Conservation (phyloP, 1,140 invertebrate genomes). For the Diprion similis region DNA sequence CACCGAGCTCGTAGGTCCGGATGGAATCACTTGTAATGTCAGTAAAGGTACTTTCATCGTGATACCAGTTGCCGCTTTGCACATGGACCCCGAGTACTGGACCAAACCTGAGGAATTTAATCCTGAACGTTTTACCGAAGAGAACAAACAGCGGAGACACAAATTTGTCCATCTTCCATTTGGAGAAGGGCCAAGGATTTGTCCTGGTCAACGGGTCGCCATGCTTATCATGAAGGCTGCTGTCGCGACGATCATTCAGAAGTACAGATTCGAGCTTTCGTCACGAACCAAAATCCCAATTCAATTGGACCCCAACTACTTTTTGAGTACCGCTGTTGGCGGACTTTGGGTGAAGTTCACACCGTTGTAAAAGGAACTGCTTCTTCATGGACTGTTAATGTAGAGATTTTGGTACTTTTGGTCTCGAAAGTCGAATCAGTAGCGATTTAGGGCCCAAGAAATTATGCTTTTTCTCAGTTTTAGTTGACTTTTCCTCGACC, state of each 20-base stretch:
- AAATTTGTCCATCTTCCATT: slow-evolving; percentile 65
- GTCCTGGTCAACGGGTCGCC: slow-evolving; percentile 62
- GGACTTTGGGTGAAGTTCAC: slow-evolving; percentile 27
- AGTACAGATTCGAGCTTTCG: slow-evolving; percentile 41
- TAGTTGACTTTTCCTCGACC: too few relatives aligned
- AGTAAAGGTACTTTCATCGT: slow-evolving; percentile 41
- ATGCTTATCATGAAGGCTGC: slow-evolving; percentile 60
- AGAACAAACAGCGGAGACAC: slow-evolving; percentile 44
- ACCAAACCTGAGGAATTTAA: slow-evolving; percentile 69
- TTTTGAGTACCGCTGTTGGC: slow-evolving; percentile 13
- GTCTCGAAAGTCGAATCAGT: too few relatives aligned
- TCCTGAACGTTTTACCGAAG: slow-evolving; percentile 69
- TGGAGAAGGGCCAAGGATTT: slow-evolving; percentile 65
- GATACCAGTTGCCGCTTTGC: slow-evolving; percentile 51
- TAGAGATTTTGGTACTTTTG: too few relatives aligned
- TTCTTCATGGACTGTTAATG: too few relatives aligned
- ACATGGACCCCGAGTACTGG: slow-evolving; percentile 63
- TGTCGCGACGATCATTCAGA: slow-evolving; percentile 49
- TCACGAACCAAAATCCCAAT: slow-evolving; percentile 35
- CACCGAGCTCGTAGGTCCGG: slow-evolving; percentile 37
- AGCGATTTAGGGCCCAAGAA: too few relatives aligned
- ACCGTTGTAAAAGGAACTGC: too few relatives aligned
- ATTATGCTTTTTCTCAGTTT: too few relatives aligned
- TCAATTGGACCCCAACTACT: slow-evolving; percentile 19
- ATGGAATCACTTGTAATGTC: slow-evolving; percentile 29